Conservation (phyloP, 2,888 invertebrate species). For the Stenchaetothrips biformis region DNA sequence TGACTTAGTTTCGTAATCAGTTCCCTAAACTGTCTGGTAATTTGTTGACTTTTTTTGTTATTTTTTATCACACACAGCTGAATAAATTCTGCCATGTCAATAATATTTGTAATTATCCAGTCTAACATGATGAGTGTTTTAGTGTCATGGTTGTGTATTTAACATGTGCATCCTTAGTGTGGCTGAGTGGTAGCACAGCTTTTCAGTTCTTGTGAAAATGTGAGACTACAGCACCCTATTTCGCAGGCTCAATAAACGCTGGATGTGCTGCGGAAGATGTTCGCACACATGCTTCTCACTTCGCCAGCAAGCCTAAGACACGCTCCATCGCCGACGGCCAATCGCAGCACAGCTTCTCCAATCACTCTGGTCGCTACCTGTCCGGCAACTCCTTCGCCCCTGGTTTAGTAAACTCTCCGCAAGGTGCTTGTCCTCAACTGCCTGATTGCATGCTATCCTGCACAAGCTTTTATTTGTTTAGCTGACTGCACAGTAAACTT, state of each 20-base stretch:
- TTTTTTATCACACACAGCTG: no score
- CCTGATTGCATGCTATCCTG: not conserved
- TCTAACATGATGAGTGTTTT: conserved; percentile 25
- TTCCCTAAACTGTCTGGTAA: no score
- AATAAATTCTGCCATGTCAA: not conserved
- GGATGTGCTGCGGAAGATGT: conserved; percentile 62
- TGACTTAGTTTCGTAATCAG: no score
- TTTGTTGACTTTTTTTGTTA: no score
- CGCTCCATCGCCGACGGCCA: conserved; percentile 83
- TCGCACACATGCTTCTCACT: conserved; percentile 61
- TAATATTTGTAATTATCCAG: not conserved
- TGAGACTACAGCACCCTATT: conserved; percentile 29
- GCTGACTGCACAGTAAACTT: not conserved
- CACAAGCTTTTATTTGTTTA: not conserved
- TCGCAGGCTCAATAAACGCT: conserved; percentile 46
- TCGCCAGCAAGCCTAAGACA: conserved; percentile 60
- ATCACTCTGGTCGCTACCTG: conserved; percentile 71
- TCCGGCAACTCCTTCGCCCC: conserved; percentile 58
- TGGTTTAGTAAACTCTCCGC: conserved; percentile 69
- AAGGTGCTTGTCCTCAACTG: conserved; percentile 48
- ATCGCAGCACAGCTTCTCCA: conserved; percentile 83
- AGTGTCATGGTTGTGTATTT: conserved; percentile 21
- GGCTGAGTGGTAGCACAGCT: not conserved
- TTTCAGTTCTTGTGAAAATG: conserved; percentile 22
- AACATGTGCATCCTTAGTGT: not conserved